Percentiles rank a stretch among this genome's conserved stretches.
These are phyloP conservation scores for Dioctria linearis DNA, from an alignment of 2,888 invertebrate genomes.

Conservation along the genomic window DNA sequence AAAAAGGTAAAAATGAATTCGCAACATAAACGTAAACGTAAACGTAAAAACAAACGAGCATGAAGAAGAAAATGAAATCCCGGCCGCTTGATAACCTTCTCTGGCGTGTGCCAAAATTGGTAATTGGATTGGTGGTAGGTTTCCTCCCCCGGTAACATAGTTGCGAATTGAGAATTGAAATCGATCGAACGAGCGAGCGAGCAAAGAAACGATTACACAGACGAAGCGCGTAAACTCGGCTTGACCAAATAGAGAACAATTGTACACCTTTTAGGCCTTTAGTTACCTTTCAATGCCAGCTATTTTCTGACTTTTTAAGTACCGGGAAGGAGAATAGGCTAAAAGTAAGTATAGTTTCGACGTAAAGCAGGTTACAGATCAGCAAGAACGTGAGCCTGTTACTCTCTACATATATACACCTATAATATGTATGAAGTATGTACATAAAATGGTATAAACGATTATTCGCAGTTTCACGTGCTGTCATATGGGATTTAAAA, in stretches of 20 bases:
- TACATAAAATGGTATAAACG: not conserved
- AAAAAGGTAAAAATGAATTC: not conserved
- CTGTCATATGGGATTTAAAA: constrained; percentile 33
- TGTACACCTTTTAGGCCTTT: constrained; percentile 54
- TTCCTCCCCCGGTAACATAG: constrained; percentile 46
- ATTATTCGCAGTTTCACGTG: constrained; percentile 26
- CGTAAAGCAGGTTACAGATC: constrained; percentile 8
- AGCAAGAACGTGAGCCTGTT: not conserved
- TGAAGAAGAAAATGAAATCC: constrained; percentile 49
- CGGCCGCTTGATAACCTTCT: constrained; percentile 58
- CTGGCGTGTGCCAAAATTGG: constrained; percentile 61
- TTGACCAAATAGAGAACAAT: constrained; percentile 61
- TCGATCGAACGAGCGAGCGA: not conserved
- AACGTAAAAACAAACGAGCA: constrained; percentile 21
- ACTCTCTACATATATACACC: not conserved
- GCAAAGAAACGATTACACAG: constrained; percentile 1
- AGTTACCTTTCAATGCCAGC: constrained; percentile 53
- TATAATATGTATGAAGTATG: no score
- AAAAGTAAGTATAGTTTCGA: not conserved
- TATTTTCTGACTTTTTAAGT: constrained; percentile 46
- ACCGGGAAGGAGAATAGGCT: constrained; percentile 25
- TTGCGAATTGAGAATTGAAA: not conserved
- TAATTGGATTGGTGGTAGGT: constrained; percentile 58
- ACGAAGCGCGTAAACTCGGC: constrained; percentile 55
- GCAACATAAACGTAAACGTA: not conserved